These are phyloP conservation scores for Spondyliosoma cantharus DNA, from an alignment of 2,797 vertebrate genomes.

Conservation along the genomic window DNA sequence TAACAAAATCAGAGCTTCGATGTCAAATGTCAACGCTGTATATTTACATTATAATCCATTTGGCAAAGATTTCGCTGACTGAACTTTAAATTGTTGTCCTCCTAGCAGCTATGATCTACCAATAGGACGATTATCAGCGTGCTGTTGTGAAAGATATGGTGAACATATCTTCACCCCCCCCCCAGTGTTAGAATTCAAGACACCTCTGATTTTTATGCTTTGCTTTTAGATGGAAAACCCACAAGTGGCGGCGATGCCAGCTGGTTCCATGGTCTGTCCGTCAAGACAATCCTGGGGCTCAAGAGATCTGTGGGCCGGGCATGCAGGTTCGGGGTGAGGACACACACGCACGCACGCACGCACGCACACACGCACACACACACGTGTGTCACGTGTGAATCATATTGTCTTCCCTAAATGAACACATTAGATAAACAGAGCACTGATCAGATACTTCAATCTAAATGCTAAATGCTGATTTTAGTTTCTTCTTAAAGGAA, in stretches of 20 bases:
- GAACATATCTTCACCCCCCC: background rate
- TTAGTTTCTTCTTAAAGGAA: too few relatives aligned
- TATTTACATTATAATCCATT: background rate
- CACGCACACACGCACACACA: background rate
- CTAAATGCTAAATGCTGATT: background rate
- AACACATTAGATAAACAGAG: background rate
- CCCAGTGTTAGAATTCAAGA: background rate
- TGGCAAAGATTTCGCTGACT: background rate
- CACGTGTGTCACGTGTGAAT: too few relatives aligned
- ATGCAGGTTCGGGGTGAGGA: slow-evolving; percentile 92
- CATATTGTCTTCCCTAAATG: background rate
- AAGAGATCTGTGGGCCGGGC: slow-evolving; percentile 94
- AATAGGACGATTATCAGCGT: background rate
- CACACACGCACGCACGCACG: background rate
- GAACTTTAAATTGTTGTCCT: background rate
- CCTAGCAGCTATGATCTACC: too few relatives aligned
- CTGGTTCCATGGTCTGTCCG: slow-evolving; percentile 93
- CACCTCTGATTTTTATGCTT: background rate
- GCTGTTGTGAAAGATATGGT: background rate
- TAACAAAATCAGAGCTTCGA: background rate
- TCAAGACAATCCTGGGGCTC: slow-evolving; percentile 91
- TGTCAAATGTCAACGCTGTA: background rate
- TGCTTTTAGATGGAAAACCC: slow-evolving; percentile 92
- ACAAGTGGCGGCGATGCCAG: slow-evolving; percentile 97
- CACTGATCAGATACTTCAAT: slow-evolving; percentile 32